Evolutionary conservation across 2,113 vertebrate genomes (phyloP), one percentile per base, ranked within the genome.

Genomic region (Cercocebus atys): DNA sequence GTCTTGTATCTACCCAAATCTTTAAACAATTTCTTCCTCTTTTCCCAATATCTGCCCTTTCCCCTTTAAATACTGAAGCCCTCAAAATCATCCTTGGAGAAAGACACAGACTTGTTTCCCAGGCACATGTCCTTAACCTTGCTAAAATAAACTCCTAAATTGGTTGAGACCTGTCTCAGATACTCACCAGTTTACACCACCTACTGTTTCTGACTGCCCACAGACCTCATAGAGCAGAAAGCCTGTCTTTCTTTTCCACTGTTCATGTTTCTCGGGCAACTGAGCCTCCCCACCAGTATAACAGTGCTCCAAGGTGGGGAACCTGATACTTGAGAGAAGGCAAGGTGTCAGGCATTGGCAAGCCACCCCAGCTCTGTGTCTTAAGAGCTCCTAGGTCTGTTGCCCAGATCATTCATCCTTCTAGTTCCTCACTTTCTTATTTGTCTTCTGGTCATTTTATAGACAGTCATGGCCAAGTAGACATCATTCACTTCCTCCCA

Each of bases 161-260:
- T 47, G 47, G 11, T 47, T 47, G 47, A 47, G 47, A 47, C 47
- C 47, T 47, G 47, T 47, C 47, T 47, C 47, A 47, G 11, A 12
- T 47, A 12, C 47, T 47, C 47, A 3, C 47, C 47, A 47, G 47
- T 47, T 47, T 47, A 47, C 47, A 12, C 47, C 47, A 47, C 98
- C 7, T 98, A 99, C 99, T 84, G 80, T 96, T 98, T 99, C 99
- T 11, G 99, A 99, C 96, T 99, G 99, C 38, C 99, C 99, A 0
- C 99, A 99, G 9, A 97, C 2, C 55, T 99, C 98, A 3, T 92
- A 38, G 94, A 99, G 98, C 80, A 97, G 88, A 66, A 99, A 25
- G 38, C 99, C 99, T 0, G 99, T 99, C 73, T 92, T 88, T 38
- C 84, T 97, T 94, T 90, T 99, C 99, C 99, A 99, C 50, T 99